Conservation (phyloP, 2,797 vertebrate species). For the Alauda arvensis region DNA sequence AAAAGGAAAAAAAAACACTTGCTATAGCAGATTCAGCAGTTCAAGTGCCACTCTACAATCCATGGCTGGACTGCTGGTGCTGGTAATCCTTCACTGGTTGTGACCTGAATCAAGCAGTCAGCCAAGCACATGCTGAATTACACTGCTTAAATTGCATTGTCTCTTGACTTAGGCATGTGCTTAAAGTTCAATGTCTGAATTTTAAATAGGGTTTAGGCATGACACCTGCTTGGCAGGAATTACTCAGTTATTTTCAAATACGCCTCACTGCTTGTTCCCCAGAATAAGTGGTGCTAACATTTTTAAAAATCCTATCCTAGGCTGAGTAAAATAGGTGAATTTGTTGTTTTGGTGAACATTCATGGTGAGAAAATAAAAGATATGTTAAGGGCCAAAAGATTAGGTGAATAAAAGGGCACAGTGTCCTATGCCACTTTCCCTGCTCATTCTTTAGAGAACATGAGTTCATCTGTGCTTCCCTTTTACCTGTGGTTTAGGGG, state of each 20-base stretch:
- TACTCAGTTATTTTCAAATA: constrained; percentile 35
- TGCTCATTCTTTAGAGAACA: not conserved
- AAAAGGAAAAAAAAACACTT: not conserved
- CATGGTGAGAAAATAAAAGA: not conserved
- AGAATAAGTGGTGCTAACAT: not conserved
- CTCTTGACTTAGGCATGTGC: not conserved
- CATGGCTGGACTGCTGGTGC: not conserved
- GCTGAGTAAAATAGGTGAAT: not conserved
- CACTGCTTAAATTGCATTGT: not conserved
- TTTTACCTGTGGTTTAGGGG: not conserved
- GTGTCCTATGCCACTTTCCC: constrained; percentile 7
- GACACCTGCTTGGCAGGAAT: constrained; percentile 28
- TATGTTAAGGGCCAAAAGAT: not conserved
- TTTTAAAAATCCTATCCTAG: not conserved
- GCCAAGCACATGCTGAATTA: not conserved
- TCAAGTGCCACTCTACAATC: not conserved
- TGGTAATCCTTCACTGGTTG: not conserved
- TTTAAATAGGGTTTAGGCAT: constrained; percentile 4
- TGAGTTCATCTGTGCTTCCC: not conserved
- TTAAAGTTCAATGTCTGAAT: not conserved
- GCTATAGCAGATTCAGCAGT: not conserved
- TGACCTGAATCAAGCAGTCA: not conserved
- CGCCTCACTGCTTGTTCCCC: not conserved
- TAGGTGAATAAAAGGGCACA: not conserved
- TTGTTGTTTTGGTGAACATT: not conserved